Percentiles rank a stretch among this genome's conserved stretches.
phyloP scores from a whole-genome alignment of 2,888 invertebrate genomes.

The Cantharis nigra region DNA sequence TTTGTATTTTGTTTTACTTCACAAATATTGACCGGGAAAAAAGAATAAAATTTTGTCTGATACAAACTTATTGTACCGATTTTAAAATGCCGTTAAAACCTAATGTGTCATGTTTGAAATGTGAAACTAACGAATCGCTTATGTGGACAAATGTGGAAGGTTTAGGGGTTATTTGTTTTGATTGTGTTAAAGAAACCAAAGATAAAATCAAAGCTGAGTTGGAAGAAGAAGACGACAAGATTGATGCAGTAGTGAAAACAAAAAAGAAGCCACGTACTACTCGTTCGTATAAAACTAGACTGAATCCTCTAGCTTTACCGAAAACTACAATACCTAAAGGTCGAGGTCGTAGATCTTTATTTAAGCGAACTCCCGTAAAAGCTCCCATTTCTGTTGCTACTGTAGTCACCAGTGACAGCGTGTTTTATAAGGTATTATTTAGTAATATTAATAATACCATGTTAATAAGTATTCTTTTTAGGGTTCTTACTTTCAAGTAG shows the following conservation, averaged over 20 bases:
- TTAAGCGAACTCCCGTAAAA: conserved; percentile 79
- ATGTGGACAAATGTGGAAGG: conserved; percentile 77
- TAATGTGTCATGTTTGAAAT: conserved; percentile 71
- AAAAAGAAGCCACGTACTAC: conserved; percentile 66
- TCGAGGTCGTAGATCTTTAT: conserved; percentile 75
- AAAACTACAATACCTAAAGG: conserved; percentile 63
- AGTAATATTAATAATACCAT: background rate
- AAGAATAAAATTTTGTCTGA: background rate
- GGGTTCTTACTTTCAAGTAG: conserved; percentile 83
- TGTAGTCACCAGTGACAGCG: conserved; percentile 77
- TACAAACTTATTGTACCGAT: background rate
- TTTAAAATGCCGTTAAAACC: conserved; percentile 54
- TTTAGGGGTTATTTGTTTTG: conserved; percentile 74
- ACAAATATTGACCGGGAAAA: background rate
- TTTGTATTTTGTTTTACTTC: background rate
- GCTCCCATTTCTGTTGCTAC: conserved; percentile 82
- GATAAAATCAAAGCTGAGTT: conserved; percentile 49
- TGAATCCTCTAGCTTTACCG: conserved; percentile 55
- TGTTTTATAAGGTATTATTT: conserved; percentile 71
- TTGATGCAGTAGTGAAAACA: conserved; percentile 56
- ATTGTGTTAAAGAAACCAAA: conserved; percentile 67
- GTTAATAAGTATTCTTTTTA: conserved; percentile 44
- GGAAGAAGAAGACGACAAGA: conserved; percentile 44
- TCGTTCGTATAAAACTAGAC: conserved; percentile 56
- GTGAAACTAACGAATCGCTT: conserved; percentile 69